phyloP scores from a whole-genome alignment of 1,140 invertebrate genomes.

The Armadillidium nasatum region DNA sequence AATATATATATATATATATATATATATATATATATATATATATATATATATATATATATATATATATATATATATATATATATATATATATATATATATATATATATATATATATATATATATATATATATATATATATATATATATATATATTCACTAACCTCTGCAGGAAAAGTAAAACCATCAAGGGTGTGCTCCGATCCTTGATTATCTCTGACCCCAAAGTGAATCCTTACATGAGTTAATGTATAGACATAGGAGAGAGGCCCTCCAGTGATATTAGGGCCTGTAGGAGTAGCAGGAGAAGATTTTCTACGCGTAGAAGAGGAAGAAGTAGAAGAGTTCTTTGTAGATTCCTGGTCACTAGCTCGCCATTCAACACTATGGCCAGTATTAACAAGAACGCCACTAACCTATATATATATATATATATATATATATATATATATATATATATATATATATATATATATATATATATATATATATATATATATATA shows the following conservation, averaged over 20 bases:
- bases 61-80: too few species aligned
- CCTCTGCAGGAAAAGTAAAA: conserved; percentile 29
- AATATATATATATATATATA: too few species aligned
- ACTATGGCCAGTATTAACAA: conserved; percentile 27
- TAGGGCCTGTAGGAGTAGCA: background rate
- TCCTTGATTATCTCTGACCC: conserved; percentile 21
- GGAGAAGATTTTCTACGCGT: background rate
- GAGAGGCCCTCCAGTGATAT: conserved; percentile 27
- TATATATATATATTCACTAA: background rate
- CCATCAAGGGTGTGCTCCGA: conserved; percentile 25
- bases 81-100: too few species aligned
- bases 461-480: too few species aligned
- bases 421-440: too few species aligned
- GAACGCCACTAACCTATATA: conserved; percentile 18
- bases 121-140: too few species aligned
- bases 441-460: too few species aligned
- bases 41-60: too few species aligned
- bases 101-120: too few species aligned
- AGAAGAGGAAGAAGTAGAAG: background rate
- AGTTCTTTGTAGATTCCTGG: background rate
- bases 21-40: too few species aligned
- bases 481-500: too few species aligned
- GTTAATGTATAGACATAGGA: conserved; percentile 27
- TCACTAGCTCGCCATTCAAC: conserved; percentile 27
- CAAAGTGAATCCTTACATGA: conserved; percentile 25